A percentile compares a stretch with the other conserved stretches of the same genome.
These are phyloP conservation scores for Eulimnadia texana DNA, from an alignment of 1,140 invertebrate genomes.

Conservation along the genomic window DNA sequence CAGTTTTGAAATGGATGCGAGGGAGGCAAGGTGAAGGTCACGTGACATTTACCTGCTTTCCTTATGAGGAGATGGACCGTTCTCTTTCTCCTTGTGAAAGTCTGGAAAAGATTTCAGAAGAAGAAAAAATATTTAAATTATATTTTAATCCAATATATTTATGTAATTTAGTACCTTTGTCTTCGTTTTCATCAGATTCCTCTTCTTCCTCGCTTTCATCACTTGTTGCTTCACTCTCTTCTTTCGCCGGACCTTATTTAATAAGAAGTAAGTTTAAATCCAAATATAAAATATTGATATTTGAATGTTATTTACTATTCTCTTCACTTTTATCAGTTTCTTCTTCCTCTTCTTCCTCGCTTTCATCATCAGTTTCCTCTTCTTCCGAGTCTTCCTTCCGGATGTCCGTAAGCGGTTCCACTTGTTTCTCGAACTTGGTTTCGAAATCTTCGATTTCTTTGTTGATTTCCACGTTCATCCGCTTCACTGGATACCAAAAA, in stretches of 20 bases:
- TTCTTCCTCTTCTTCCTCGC: constrained; percentile 10
- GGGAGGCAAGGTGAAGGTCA: not conserved
- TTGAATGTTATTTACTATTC: not conserved
- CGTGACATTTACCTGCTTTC: not conserved
- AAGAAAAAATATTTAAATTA: not conserved
- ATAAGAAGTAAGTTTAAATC: no score
- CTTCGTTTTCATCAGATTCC: not conserved
- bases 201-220: constrained; percentile 1
- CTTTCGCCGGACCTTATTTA: no score
- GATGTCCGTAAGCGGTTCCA: constrained; percentile 14
- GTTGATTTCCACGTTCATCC: no score
- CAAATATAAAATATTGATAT: no score
- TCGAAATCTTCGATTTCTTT: constrained; percentile 11
- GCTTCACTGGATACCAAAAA: no score
- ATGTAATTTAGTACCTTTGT: not conserved
- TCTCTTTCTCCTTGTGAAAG: not conserved
- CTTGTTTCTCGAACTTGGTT: constrained; percentile 22
- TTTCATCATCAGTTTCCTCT: constrained; percentile 6
- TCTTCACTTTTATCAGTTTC: not conserved
- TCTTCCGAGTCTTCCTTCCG: constrained; percentile 10
- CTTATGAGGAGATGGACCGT: not conserved
- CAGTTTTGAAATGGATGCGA: not conserved
- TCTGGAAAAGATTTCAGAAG: not conserved
- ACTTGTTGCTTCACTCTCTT: not conserved
- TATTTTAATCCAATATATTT: not conserved